These are phyloP conservation scores for Fregetta grallaria DNA, from an alignment of 2,113 vertebrate species.

Conservation along the genomic window DNA sequence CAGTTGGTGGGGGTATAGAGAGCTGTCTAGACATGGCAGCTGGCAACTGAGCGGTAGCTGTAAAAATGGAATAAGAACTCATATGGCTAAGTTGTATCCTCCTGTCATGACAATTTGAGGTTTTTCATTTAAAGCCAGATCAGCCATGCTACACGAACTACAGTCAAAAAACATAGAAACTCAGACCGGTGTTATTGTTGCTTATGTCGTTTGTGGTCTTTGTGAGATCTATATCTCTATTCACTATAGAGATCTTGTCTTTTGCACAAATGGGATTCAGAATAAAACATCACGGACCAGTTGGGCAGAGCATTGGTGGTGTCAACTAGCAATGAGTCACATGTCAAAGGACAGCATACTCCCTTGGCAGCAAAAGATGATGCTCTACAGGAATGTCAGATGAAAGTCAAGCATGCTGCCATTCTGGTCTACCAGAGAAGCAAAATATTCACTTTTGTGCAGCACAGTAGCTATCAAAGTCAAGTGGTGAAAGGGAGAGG, in stretches of 20 bases:
- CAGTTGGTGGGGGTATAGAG: background rate
- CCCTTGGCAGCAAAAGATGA: background rate
- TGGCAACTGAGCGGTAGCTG: rapidly evolving
- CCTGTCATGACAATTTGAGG: background rate
- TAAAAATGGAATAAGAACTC: background rate
- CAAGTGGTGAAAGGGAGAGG: background rate
- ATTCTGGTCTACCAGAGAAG: background rate
- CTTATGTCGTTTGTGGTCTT: background rate
- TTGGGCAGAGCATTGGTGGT: background rate
- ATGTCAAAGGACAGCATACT: background rate
- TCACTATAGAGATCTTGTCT: background rate
- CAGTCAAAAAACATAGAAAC: background rate
- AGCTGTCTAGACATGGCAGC: background rate
- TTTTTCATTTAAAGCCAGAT: background rate
- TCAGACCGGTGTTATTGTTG: background rate
- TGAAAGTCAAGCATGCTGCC: background rate
- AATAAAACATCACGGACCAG: background rate
- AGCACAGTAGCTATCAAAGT: background rate
- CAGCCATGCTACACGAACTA: background rate
- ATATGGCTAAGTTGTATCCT: background rate
- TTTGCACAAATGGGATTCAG: background rate
- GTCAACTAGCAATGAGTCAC: background rate
- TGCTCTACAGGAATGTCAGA: background rate
- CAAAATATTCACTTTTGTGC: background rate
- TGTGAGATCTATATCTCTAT: background rate